These are phyloP conservation scores for Drosophila sp. DNA, from an alignment of 1,140 invertebrate genomes.

Conservation along the genomic window DNA sequence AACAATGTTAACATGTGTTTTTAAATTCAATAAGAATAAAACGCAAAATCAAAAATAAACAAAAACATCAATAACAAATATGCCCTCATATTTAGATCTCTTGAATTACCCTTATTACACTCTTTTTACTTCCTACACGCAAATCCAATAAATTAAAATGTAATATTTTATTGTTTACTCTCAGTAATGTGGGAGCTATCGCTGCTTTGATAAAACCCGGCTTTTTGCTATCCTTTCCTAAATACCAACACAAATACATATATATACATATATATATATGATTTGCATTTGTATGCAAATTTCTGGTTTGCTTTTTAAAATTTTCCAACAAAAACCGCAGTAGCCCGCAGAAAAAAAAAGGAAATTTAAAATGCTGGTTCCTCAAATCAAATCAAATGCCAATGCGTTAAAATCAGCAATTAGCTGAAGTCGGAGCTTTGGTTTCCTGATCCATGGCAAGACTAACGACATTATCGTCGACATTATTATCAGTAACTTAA, in stretches of 20 bases:
- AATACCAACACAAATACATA: not conserved
- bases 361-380: conserved; percentile 21
- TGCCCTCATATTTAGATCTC: too few species aligned
- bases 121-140: not conserved
- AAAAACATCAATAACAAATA: too few species aligned
- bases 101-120: not conserved
- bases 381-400: conserved; percentile 21
- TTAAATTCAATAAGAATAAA: too few species aligned
- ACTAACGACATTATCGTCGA: not conserved
- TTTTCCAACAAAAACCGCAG: conserved; percentile 21
- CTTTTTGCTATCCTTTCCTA: conserved; percentile 4
- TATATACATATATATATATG: not conserved
- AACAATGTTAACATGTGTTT: too few species aligned
- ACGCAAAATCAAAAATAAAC: too few species aligned
- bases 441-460: not conserved
- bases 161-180: not conserved
- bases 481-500: too few species aligned
- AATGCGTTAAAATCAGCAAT: conserved; percentile 37
- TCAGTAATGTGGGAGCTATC: conserved; percentile 14
- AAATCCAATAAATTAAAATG: too few species aligned
- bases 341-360: conserved; percentile 36
- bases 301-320: conserved; percentile 1
- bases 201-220: conserved; percentile 19
- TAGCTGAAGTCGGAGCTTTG: not conserved
- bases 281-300: conserved; percentile 9